Evolutionary conservation across 2,888 invertebrate genomes (phyloP), one percentile per base, ranked within the genome.

Genomic region (Hyles lineata): DNA sequence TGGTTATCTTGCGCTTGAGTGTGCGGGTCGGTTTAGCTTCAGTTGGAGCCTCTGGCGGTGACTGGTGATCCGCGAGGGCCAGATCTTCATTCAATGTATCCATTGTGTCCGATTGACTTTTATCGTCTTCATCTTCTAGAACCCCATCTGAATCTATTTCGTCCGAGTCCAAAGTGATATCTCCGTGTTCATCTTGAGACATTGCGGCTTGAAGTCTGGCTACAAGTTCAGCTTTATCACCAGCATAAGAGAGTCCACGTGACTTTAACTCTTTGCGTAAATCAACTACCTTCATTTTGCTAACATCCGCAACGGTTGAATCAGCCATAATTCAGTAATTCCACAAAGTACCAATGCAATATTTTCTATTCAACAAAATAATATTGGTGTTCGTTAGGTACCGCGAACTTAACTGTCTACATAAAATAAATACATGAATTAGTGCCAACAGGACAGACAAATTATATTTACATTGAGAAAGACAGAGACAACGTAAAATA

Each of bases 171-270:
- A 94, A 85, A 74, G 88, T 91, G 60, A 93, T 90, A 71, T 90
- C 91, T 43, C 84, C 87, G 75, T 89, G 88, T 67, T 92, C 92
- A 58, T 89, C 91, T 89, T 95, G 85, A 87, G 90, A 81, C 94
- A 96, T 80, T 11, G 96, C 95, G 23, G 89, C 80, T 85, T 97
- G 97, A 70, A 98, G 95, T 80, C 98, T 95, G 78, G 97, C 96
- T 61, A 97, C 94, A 72, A 98, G 93, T 84, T 98, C 98, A 62
- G 95, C 96, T 95, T 98, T 98, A 87, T 98, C 98, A 7, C 98
- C 98, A 70, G 96, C 92, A 11, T 96, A 95, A 19, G 96, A 92
- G 32, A 98, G 92, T 29, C 97, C 97, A 84, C 98, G 96, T 76
- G 96, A 92, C 90, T 98, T 98, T 72, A 98, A 90, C 88, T 98